Conservation (phyloP, 2,797 vertebrate genomes). For the Spinibarbus caldwelli region DNA sequence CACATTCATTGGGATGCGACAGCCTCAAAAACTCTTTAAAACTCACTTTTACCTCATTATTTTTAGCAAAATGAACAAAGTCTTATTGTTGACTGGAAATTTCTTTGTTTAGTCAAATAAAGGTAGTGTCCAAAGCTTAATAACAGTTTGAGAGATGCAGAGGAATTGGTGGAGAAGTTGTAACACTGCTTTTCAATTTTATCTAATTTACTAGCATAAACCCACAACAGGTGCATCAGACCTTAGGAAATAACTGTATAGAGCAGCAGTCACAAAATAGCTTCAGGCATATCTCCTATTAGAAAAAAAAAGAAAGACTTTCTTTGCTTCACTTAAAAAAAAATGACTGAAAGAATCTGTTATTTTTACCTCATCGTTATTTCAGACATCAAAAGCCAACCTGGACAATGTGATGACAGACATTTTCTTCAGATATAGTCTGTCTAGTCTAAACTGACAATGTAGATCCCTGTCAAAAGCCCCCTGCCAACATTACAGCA, state of each 20-base stretch:
- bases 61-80: slow-evolving; percentile 37
- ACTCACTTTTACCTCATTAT: slow-evolving; percentile 65
- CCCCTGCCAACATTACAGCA: slow-evolving; percentile 66
- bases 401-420: slow-evolving; percentile 61
- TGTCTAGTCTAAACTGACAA: slow-evolving; percentile 55
- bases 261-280: slow-evolving; percentile 26
- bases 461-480: slow-evolving; percentile 59
- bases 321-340: slow-evolving; percentile 4
- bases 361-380: slow-evolving; percentile 45
- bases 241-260: neutral
- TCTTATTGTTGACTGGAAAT: slow-evolving; percentile 60
- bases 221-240: slow-evolving; percentile 37
- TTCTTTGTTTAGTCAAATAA: neutral
- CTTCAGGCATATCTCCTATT: slow-evolving; percentile 1
- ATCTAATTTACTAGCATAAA: slow-evolving; percentile 14
- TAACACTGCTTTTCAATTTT: slow-evolving; percentile 3
- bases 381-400: slow-evolving; percentile 43
- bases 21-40: slow-evolving; percentile 63
- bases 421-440: slow-evolving; percentile 41
- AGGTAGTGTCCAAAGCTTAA: neutral
- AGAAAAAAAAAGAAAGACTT: neutral
- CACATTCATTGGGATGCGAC: slow-evolving; percentile 66
- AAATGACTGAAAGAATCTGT: slow-evolving; percentile 17
- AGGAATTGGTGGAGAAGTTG: neutral
- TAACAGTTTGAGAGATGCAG: neutral